Evolutionary conservation across 1,140 invertebrate species (phyloP), one percentile per base, ranked within the genome.

Genomic region (Ganaspis sp.): DNA sequence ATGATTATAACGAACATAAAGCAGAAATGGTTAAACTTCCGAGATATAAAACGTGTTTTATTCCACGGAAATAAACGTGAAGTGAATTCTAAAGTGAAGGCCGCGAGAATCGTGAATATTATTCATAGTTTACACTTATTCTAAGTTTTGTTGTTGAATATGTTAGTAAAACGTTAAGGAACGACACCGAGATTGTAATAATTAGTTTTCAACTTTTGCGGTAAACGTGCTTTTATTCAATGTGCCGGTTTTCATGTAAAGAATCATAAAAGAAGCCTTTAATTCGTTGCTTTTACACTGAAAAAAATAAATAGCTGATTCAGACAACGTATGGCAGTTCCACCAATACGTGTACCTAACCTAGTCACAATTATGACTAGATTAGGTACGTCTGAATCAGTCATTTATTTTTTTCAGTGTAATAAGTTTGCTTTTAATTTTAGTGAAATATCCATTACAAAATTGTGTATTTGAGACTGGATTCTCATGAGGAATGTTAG

Each of bases 1-100:
- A 40, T 40, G 38, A 40, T 12, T 40, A 40, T 40, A 40, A 40
- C 38, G 86, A 89, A 89, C 89, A 86, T 83, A 85, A 89, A 87
- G 87, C 88, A 87, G 29, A 34, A 45, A 49, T 26, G 45, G 15
- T 71, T 38, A 69, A 53, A 53, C 17, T 37, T 21, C 21, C 21
- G 38, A 73, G 29, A 64, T 73, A 58, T 72, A 90, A 89, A 87
- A 86, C 87, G 88, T 90, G 34, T 40, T 49, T 73, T 45, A 37
- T 72, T 70, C 34, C 49, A 26, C 23, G 45, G 74, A 72, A 38
- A 54, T 75, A 53, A 53, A 19, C 49, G 49, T 17, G n/a, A 23
- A 53, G 49, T 53, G 49, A 53, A 53, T 53, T 53, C 53, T 23
- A 21, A 17, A 54, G 23, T 54, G 53, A 23, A 54, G 53, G 9